These are phyloP conservation scores for Eupithecia insigniata DNA, from an alignment of 2,888 invertebrate genomes.

Conservation along the genomic window DNA sequence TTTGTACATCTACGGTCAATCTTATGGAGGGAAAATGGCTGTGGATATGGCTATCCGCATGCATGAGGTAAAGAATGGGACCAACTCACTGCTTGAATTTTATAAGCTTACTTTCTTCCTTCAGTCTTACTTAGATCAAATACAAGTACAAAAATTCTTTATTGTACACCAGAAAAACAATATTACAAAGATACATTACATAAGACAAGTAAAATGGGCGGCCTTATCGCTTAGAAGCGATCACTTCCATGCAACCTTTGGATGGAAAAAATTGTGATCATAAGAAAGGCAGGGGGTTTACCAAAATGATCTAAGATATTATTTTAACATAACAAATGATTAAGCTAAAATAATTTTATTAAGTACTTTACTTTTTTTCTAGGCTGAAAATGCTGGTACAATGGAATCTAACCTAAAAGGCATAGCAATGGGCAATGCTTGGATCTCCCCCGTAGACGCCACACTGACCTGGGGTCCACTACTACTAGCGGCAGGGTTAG, in stretches of 20 bases:
- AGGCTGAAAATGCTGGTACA: conserved; percentile 86
- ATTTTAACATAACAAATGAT: too few species aligned
- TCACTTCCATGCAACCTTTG: too few species aligned
- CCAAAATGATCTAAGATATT: too few species aligned
- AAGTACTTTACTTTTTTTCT: not conserved
- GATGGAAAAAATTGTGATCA: too few species aligned
- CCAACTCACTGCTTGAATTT: not conserved
- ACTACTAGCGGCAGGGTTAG: conserved; percentile 88
- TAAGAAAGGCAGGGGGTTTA: too few species aligned
- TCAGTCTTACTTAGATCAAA: too few species aligned
- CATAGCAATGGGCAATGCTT: conserved; percentile 93
- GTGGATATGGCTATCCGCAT: conserved; percentile 89
- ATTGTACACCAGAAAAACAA: too few species aligned
- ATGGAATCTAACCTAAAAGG: conserved; percentile 89
- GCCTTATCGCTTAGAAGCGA: too few species aligned
- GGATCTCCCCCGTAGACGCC: conserved; percentile 94
- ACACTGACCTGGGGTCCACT: conserved; percentile 93
- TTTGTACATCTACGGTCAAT: conserved; percentile 94
- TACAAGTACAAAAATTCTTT: too few species aligned
- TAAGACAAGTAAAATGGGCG: too few species aligned
- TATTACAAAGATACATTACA: too few species aligned
- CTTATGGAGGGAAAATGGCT: conserved; percentile 97
- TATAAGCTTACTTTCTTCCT: not conserved
- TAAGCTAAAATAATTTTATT: not conserved
- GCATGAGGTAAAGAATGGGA: conserved; percentile 70